Evolutionary conservation across 1,140 invertebrate species (phyloP).

Genomic region (Lethocerus indicus): DNA sequence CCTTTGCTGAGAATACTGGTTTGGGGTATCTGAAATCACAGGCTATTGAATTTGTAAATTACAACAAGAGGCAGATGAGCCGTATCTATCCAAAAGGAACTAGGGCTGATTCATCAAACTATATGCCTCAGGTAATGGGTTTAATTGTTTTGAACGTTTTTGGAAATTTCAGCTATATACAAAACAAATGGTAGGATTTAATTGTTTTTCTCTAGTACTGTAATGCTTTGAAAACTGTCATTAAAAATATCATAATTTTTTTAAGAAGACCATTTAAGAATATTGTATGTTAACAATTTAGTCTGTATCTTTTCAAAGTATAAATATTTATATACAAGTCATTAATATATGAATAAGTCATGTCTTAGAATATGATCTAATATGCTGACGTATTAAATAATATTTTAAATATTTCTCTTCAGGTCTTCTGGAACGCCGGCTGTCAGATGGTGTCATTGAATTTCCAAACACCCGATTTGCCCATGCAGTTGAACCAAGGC

Average conservation of each 20-base stretch:
- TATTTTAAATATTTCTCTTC: not conserved
- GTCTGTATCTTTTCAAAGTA: too few relatives aligned
- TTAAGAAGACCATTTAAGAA: too few relatives aligned
- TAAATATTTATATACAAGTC: not conserved
- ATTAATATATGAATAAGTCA: not conserved
- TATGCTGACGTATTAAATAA: too few relatives aligned
- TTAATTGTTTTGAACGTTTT: not conserved
- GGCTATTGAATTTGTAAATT: constrained; percentile 98
- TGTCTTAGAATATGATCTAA: not conserved
- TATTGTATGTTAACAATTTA: too few relatives aligned
- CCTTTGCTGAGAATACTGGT: constrained; percentile 92
- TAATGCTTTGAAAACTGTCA: too few relatives aligned
- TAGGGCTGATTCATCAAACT: constrained; percentile 96
- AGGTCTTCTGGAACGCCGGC: constrained; percentile 85
- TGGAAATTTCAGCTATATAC: not conserved
- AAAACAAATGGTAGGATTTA: not conserved
- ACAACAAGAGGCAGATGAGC: constrained; percentile 98
- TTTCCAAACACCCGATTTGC: constrained; percentile 97
- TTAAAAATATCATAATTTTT: too few relatives aligned
- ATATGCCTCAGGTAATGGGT: constrained; percentile 91
- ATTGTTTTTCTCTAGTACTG: too few relatives aligned
- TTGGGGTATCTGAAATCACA: constrained; percentile 88
- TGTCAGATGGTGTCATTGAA: constrained; percentile 99
- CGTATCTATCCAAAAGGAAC: constrained; percentile 98
- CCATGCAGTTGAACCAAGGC: constrained; percentile 99